Conservation (phyloP, 2,113 vertebrate genomes). For the Cyprinodon variegatus region DNA sequence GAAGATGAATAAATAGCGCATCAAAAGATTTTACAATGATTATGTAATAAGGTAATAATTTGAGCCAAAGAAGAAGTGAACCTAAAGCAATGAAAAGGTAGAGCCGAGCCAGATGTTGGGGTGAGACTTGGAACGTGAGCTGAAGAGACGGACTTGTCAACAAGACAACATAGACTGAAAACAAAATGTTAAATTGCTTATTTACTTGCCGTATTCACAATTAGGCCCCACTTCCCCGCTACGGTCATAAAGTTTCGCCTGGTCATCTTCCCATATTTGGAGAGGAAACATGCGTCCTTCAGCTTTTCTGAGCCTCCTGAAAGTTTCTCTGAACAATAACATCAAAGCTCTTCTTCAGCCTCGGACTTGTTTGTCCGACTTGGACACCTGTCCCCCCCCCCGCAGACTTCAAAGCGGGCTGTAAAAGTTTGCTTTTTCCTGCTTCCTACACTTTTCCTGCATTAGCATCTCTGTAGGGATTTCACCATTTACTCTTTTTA, state of each 20-base stretch:
- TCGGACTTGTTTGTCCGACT: not conserved
- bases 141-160: not conserved
- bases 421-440: constrained; percentile 20
- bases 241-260: not conserved
- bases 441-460: constrained; percentile 1
- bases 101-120: not conserved
- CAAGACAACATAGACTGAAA: not conserved
- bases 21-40: too few species aligned
- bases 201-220: too few species aligned
- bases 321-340: constrained; percentile 25
- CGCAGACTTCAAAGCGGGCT: constrained; percentile 5
- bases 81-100: not conserved
- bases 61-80: not conserved
- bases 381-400: not conserved
- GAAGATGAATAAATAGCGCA: too few species aligned
- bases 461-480: not conserved
- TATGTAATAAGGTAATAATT: not conserved
- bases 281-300: not conserved
- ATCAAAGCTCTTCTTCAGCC: constrained; percentile 25
- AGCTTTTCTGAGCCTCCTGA: not conserved
- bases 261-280: not conserved
- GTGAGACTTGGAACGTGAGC: not conserved
- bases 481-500: not conserved
- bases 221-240: not conserved
- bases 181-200: not conserved